phyloP scores from a whole-genome alignment of 2,797 vertebrate species.

The Lindbergichthys nudifrons region DNA sequence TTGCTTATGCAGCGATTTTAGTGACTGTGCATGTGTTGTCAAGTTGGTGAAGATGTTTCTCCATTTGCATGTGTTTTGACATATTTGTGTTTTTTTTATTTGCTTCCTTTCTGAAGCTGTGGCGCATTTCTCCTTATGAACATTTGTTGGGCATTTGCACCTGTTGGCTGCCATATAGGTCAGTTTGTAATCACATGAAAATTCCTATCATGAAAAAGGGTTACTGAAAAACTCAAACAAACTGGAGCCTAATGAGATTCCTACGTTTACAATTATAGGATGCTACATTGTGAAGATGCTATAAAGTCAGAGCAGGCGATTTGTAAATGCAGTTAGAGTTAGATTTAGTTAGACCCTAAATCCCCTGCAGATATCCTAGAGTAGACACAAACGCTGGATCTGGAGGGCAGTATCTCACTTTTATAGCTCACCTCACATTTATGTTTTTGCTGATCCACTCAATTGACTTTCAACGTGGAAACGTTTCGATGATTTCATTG shows the following conservation, averaged over 20 bases:
- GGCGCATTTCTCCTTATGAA: too few species aligned
- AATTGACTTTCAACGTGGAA: slow-evolving; percentile 56
- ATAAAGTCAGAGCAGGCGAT: slow-evolving; percentile 20
- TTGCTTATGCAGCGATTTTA: too few species aligned
- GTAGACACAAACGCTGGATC: slow-evolving; percentile 42
- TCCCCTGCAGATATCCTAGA: slow-evolving; percentile 31
- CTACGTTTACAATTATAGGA: not conserved
- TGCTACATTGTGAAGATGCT: not conserved
- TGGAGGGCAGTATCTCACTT: slow-evolving; percentile 52
- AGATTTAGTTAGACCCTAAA: too few species aligned
- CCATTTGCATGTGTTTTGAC: too few species aligned
- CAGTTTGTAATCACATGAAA: not conserved
- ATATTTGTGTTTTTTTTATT: too few species aligned
- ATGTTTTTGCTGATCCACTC: slow-evolving; percentile 56
- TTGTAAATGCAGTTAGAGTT: slow-evolving; percentile 40
- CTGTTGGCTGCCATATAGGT: not conserved
- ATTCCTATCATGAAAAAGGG: slow-evolving; percentile 1
- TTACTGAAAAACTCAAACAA: not conserved
- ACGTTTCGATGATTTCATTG: slow-evolving; percentile 55
- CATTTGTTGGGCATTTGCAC: too few species aligned
- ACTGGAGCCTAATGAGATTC: not conserved
- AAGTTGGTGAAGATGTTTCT: too few species aligned
- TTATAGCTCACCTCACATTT: slow-evolving; percentile 60
- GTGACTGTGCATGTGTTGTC: too few species aligned
- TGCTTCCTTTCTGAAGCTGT: too few species aligned